Percentiles rank a stretch among this genome's conserved stretches.
Evolutionary conservation across 2,797 vertebrate species (phyloP).

Genomic region (Podargus strigoides): DNA sequence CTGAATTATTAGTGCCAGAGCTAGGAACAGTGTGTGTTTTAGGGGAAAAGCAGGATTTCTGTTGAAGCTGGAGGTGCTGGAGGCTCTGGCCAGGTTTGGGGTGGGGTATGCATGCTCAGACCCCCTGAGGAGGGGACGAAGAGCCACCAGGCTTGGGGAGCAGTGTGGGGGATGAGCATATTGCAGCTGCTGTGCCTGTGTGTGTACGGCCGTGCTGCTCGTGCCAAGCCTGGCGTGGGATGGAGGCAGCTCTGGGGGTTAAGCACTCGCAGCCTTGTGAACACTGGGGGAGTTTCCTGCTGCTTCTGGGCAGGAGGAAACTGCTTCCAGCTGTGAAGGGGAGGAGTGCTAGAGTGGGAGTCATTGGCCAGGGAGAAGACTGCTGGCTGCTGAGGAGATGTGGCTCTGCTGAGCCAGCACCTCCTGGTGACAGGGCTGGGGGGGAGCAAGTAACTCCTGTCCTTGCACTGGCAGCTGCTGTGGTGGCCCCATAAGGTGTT

Average conservation of each 20-base stretch:
- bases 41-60: background rate
- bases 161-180: rapidly evolving
- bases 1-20: background rate
- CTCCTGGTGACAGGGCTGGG: background rate
- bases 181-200: background rate
- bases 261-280: background rate
- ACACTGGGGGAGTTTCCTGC: background rate
- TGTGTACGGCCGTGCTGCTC: rapidly evolving
- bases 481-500: background rate
- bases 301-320: conserved; percentile 31
- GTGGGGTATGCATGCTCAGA: background rate
- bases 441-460: background rate
- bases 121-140: background rate
- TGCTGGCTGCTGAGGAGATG: background rate
- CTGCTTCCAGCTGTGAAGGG: conserved; percentile 45
- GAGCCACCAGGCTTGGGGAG: background rate
- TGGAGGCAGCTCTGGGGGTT: background rate
- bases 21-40: rapidly evolving
- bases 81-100: background rate
- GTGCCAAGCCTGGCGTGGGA: rapidly evolving
- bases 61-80: background rate
- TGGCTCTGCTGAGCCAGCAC: conserved; percentile 8
- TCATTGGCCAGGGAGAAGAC: background rate
- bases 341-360: background rate
- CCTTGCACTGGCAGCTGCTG: background rate